A percentile compares a stretch with the other conserved stretches of the same genome.
phyloP scores from a whole-genome alignment of 2,888 invertebrate species.

The Torymus auratus region DNA sequence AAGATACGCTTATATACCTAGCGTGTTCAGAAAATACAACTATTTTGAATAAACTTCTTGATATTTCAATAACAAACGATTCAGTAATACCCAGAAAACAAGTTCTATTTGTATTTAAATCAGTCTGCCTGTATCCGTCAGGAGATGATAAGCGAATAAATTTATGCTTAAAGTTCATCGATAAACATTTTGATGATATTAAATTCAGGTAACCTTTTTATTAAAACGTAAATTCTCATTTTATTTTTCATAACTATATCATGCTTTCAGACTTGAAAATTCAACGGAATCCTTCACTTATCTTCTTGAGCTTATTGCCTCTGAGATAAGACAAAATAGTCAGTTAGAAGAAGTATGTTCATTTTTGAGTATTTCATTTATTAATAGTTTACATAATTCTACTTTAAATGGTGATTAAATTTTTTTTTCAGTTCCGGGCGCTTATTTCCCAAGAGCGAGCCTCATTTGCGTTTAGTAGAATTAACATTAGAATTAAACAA shows the following conservation, averaged over 20 bases:
- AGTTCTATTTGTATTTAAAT: conserved; percentile 48
- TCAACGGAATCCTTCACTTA: conserved; percentile 40
- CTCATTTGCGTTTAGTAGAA: conserved; percentile 16
- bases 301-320: conserved; percentile 51
- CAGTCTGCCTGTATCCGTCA: conserved; percentile 52
- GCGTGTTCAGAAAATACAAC: conserved; percentile 50
- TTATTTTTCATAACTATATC: no score
- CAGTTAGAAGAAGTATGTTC: conserved; percentile 44
- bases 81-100: conserved; percentile 52
- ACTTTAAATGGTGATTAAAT: not conserved
- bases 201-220: conserved; percentile 43
- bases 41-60: conserved; percentile 48
- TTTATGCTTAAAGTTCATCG: conserved; percentile 51
- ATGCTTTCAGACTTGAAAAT: conserved; percentile 46
- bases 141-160: conserved; percentile 52
- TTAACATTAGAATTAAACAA: conserved; percentile 47
- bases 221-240: not conserved
- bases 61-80: conserved; percentile 42
- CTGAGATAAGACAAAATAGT: conserved; percentile 52
- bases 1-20: conserved; percentile 46
- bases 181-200: conserved; percentile 43
- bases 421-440: conserved; percentile 44
- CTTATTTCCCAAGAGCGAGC: conserved; percentile 29
- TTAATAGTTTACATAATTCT: not conserved
- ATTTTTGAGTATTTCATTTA: not conserved